phyloP scores from a whole-genome alignment of 2,888 invertebrate species.

The Ennomos fuscantarius region DNA sequence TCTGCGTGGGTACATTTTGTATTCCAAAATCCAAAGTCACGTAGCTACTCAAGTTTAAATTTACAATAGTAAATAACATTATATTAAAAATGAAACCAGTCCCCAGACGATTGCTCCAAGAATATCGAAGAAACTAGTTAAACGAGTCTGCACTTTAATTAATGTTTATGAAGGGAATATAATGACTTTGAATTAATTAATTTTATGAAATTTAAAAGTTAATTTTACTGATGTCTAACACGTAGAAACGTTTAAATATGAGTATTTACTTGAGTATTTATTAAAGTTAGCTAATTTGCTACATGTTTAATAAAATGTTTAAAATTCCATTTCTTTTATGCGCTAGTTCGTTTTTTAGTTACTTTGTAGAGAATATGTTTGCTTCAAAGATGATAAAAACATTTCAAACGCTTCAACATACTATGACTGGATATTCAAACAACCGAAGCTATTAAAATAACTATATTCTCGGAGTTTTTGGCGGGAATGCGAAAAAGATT shows the following conservation, averaged over 20 bases:
- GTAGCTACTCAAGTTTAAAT: conserved; percentile 32
- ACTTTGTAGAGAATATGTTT: too few species aligned
- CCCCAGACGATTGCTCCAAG: conserved; percentile 48
- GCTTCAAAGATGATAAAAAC: too few species aligned
- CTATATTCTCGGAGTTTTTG: too few species aligned
- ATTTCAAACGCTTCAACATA: too few species aligned
- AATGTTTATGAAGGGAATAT: conserved; percentile 45
- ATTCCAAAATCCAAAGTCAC: conserved; percentile 10
- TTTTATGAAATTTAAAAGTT: conserved; percentile 38
- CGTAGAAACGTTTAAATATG: conserved; percentile 28
- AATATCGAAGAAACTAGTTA: conserved; percentile 50
- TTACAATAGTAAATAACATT: conserved; percentile 36
- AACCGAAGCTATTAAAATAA: too few species aligned
- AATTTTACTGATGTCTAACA: conserved; percentile 37
- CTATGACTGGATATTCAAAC: too few species aligned
- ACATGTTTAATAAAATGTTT: conserved; percentile 3
- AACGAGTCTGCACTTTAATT: conserved; percentile 45
- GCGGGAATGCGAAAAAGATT: too few species aligned
- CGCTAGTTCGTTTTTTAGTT: too few species aligned
- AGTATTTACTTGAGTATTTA: conserved; percentile 13
- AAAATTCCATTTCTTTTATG: neutral
- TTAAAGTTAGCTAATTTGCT: conserved; percentile 10
- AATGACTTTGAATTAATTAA: conserved; percentile 42
- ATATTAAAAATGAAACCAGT: conserved; percentile 30
- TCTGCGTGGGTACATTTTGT: too few species aligned